Base-by-base conservation (phyloP, 2,113 vertebrate species). In the Lipotes vexillifer region DNA sequence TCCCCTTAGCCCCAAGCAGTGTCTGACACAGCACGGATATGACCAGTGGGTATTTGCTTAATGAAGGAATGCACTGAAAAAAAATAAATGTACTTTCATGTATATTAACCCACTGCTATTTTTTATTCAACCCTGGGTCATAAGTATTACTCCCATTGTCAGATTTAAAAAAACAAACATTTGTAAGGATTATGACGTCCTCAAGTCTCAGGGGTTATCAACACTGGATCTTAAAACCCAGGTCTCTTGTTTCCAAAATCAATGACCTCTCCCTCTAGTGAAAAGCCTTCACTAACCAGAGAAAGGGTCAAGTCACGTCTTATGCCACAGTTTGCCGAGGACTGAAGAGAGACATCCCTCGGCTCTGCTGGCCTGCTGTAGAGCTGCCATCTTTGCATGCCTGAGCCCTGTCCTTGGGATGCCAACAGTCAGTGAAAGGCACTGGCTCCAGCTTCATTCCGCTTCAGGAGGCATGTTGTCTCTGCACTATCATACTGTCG, bases 401-500 rank as follows among this genome's bases (percentile, higher is more conserved):
- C 29, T n/a, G 33, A 86, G 10, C 41, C 41, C 15, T 29, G 63
- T 36, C 65, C 5, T 65, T 18, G 21, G 6, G 15, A 72, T 21
- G 21, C 23, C 7, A 31, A 33, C 5, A 3, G 8, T 38, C 2
- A 11, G 89, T 17, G 7, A 36, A 29, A 81, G n/a, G 38, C 23
- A 36, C 23, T 9, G n/a, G 17, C 8, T n/a, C 29, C 74, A 55
- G 65, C 12, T 66, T 82, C 25, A 25, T 8, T 63, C 11, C 8
- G 3, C 55, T 25, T 94, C 31, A 38, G 38, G 14, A 36, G 41
- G 52, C 59, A 46, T 6, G 29, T 21, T 11, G 41, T 38, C 57
- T 82, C 77, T 44, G 44, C 44, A 21, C n/a, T 12, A 1, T 52
- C 46, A 52, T 6, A 21, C 0, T 3, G 75, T 55, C 11, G 0